Evolutionary conservation across 2,113 vertebrate genomes (phyloP).

Genomic region (Percina caprodes): DNA sequence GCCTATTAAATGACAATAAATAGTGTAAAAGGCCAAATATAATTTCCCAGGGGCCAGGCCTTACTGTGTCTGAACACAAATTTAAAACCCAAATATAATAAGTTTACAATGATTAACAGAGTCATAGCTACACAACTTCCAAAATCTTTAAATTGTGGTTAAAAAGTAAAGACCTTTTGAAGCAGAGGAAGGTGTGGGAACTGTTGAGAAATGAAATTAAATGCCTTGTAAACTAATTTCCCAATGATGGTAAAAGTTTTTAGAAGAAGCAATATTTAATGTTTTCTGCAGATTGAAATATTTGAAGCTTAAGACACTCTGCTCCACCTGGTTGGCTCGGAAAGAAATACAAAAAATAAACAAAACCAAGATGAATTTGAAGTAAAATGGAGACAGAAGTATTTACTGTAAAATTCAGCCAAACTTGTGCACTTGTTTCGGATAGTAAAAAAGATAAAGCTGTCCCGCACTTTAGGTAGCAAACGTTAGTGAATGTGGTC

Average conservation of each 20-base stretch:
- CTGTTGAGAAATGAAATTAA: conserved; percentile 14
- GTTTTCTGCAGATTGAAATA: background rate
- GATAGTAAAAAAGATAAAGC: background rate
- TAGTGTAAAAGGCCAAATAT: background rate
- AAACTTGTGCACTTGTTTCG: conserved; percentile 62
- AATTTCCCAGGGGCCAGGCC: background rate
- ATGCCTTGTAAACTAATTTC: conserved; percentile 31
- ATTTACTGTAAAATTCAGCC: background rate
- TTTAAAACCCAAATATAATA: background rate
- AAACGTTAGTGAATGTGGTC: conserved; percentile 92
- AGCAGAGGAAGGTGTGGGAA: background rate
- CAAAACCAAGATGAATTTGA: background rate
- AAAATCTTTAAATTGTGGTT: background rate
- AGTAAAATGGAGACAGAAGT: background rate
- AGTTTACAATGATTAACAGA: background rate
- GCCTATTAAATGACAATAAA: background rate
- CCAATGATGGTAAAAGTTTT: background rate
- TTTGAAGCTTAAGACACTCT: background rate
- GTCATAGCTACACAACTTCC: no score
- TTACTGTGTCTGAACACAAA: background rate
- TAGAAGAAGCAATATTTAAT: no score
- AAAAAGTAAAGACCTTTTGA: background rate
- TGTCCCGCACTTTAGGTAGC: conserved; percentile 77
- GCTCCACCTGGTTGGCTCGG: conserved; percentile 2
- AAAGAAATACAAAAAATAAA: background rate